Conservation (phyloP, 2,888 invertebrate species). For the Mesopsocus fuscifrons region DNA sequence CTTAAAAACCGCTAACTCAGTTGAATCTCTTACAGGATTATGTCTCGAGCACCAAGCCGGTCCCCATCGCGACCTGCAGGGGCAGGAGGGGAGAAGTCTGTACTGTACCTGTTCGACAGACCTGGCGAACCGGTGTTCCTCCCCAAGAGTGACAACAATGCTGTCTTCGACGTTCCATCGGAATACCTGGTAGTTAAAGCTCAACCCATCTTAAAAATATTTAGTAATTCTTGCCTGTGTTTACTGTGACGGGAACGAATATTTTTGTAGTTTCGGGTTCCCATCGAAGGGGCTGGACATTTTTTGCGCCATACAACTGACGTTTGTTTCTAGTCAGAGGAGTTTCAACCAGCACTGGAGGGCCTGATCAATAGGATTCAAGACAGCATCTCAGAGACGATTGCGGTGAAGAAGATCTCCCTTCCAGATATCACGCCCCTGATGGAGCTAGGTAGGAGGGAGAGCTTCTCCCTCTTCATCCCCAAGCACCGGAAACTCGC, state of each 20-base stretch:
- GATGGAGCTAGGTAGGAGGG: conserved; percentile 38
- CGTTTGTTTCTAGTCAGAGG: conserved; percentile 28
- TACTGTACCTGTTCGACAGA: conserved; percentile 50
- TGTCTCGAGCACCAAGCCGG: background rate
- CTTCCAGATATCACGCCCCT: conserved; percentile 42
- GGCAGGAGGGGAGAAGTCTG: conserved; percentile 27
- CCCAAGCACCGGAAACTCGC: conserved; percentile 52
- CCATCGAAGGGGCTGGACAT: too few relatives aligned
- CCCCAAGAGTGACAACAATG: conserved; percentile 43
- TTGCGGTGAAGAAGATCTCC: conserved; percentile 38
- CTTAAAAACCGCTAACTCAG: too few relatives aligned
- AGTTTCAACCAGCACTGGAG: conserved; percentile 35
- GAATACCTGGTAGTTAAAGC: conserved; percentile 38
- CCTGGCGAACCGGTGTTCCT: conserved; percentile 59
- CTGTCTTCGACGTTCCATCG: conserved; percentile 40
- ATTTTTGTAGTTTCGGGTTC: too few relatives aligned
- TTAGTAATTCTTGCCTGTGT: too few relatives aligned
- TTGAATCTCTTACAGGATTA: too few relatives aligned
- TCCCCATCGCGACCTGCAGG: background rate
- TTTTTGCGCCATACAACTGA: too few relatives aligned
- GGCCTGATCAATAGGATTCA: conserved; percentile 36
- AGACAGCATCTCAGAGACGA: conserved; percentile 28
- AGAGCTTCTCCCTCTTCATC: conserved; percentile 55
- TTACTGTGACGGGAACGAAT: too few relatives aligned
- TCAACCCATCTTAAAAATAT: background rate